These are phyloP conservation scores for Benthosema pterotum DNA, from an alignment of 2,797 vertebrate genomes.

Conservation along the genomic window DNA sequence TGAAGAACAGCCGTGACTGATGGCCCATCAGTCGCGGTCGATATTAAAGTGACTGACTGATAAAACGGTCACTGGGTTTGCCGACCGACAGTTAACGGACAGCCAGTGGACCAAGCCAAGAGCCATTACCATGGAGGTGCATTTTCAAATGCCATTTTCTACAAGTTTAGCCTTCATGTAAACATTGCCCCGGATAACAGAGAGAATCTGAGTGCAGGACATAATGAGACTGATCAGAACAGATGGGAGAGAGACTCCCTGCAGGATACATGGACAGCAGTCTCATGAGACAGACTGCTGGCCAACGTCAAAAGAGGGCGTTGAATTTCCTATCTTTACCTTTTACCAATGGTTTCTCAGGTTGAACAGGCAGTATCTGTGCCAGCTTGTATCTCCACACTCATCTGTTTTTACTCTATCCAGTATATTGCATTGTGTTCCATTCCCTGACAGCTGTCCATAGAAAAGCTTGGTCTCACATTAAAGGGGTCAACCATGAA, in stretches of 20 bases:
- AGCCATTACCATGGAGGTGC: slow-evolving; percentile 63
- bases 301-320: no score
- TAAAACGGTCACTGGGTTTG: no score
- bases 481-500: no score
- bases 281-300: no score
- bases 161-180: slow-evolving; percentile 72
- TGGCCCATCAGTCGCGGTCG: no score
- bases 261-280: slow-evolving; percentile 42
- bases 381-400: slow-evolving; percentile 35
- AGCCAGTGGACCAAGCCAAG: slow-evolving; percentile 49
- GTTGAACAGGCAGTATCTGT: slow-evolving; percentile 32
- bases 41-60: no score
- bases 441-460: slow-evolving; percentile 4
- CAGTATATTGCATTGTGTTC: not conserved
- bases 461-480: not conserved
- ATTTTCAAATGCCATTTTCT: slow-evolving; percentile 74
- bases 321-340: no score
- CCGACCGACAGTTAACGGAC: slow-evolving; percentile 51
- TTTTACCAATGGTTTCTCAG: slow-evolving; percentile 24
- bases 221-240: slow-evolving; percentile 74
- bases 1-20: no score
- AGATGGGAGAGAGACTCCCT: slow-evolving; percentile 66
- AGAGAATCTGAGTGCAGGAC: slow-evolving; percentile 51
- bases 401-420: slow-evolving; percentile 41
- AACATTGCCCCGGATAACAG: slow-evolving; percentile 59